Conservation (phyloP, 2,888 invertebrate genomes). For the Hypolimnas misippus region DNA sequence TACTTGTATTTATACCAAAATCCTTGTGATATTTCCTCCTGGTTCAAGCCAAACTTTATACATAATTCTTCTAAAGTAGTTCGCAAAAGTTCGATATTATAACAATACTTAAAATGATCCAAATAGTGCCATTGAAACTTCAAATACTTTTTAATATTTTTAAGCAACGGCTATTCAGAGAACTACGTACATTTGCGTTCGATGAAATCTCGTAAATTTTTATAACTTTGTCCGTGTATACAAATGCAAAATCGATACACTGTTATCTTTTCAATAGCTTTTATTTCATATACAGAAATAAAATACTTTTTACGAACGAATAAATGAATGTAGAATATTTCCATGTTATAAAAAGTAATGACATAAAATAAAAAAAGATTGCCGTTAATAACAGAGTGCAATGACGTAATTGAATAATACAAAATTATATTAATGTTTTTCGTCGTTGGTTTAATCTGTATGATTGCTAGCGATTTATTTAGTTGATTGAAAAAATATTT, state of each 20-base stretch:
- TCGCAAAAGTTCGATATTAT: constrained; percentile 23
- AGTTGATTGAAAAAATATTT: no score
- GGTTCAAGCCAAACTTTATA: constrained; percentile 19
- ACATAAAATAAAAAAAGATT: no score
- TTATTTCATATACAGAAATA: constrained; percentile 20
- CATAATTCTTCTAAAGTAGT: constrained; percentile 20
- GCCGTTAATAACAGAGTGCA: no score
- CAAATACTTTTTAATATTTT: constrained; percentile 24
- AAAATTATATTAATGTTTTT: no score
- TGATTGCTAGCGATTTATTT: no score
- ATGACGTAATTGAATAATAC: no score
- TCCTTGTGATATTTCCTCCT: constrained; percentile 15
- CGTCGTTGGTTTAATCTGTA: no score
- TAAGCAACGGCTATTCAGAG: constrained; percentile 19
- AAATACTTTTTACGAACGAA: neutral
- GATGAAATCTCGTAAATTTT: constrained; percentile 36
- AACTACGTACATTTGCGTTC: constrained; percentile 23
- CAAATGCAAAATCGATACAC: constrained; percentile 40
- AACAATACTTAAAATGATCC: constrained; percentile 10
- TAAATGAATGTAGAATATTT: neutral
- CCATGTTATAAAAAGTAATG: no score
- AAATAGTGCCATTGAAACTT: constrained; percentile 20
- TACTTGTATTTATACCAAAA: neutral
- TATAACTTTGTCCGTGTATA: constrained; percentile 35
- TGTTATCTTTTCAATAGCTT: constrained; percentile 28